Evolutionary conservation across 2,113 vertebrate species (phyloP).

Genomic region (Orthonyx spaldingii): DNA sequence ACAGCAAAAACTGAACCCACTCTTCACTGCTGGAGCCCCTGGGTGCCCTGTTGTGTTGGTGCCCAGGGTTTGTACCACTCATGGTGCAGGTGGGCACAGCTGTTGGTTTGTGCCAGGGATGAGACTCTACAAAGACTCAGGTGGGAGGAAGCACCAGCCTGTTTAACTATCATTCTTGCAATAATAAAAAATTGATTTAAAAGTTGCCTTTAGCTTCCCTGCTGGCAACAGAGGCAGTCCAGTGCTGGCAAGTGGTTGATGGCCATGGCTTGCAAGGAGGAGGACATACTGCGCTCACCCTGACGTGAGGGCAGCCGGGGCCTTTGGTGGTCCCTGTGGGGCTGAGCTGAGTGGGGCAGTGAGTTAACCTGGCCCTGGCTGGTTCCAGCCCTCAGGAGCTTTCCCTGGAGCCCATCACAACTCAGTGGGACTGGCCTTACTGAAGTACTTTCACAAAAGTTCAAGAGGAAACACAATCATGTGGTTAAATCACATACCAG

Average conservation of each 20-base stretch:
- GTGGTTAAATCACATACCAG: rapidly evolving
- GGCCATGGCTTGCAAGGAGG: rapidly evolving
- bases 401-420: background rate
- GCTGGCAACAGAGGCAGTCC: background rate
- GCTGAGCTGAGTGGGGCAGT: background rate
- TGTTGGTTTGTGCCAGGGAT: background rate
- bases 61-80: background rate
- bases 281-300: rapidly evolving
- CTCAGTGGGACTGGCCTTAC: background rate
- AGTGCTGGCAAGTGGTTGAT: background rate
- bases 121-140: background rate
- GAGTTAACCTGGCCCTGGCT: rapidly evolving
- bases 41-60: background rate
- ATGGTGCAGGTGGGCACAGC: background rate
- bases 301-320: rapidly evolving
- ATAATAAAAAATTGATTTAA: background rate
- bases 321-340: rapidly evolving
- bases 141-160: background rate
- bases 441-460: background rate
- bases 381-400: rapidly evolving
- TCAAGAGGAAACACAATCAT: background rate
- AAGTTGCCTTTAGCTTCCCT: background rate
- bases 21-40: background rate
- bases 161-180: background rate
- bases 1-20: background rate